Conservation (phyloP, 2,113 vertebrate species). For the Strix uralensis region DNA sequence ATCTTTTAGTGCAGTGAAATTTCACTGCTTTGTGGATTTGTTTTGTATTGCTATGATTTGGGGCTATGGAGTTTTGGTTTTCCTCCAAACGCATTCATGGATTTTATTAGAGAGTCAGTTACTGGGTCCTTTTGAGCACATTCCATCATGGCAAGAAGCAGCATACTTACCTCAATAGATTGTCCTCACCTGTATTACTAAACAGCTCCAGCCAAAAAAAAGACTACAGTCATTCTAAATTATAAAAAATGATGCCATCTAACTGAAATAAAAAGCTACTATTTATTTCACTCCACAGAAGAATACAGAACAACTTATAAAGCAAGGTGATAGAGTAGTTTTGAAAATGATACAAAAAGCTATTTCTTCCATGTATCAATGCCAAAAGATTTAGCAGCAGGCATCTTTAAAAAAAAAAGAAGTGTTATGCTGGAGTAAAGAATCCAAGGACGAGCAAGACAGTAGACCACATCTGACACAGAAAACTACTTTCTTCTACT, state of each 20-base stretch:
- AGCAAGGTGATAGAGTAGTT: background rate
- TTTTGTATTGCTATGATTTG: background rate
- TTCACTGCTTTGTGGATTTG: background rate
- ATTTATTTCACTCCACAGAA: conserved; percentile 30
- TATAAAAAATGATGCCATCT: accelerated
- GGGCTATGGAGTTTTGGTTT: background rate
- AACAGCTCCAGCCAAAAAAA: conserved; percentile 10
- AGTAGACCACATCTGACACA: background rate
- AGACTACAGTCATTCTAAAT: background rate
- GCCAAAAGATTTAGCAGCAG: background rate
- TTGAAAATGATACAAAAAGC: conserved; percentile 18
- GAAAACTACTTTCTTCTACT: background rate
- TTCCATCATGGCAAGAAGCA: background rate
- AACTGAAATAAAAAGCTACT: conserved; percentile 2
- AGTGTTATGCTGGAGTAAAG: background rate
- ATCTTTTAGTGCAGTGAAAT: background rate
- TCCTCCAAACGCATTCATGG: background rate
- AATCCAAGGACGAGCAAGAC: background rate
- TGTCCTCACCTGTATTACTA: conserved; percentile 25
- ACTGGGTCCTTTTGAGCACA: background rate
- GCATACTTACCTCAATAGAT: background rate
- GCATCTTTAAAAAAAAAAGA: background rate
- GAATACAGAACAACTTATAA: conserved; percentile 7
- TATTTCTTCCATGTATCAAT: background rate
- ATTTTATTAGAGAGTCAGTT: background rate